Conservation (phyloP, 2,888 invertebrate species). For the Frankliniella intonsa region DNA sequence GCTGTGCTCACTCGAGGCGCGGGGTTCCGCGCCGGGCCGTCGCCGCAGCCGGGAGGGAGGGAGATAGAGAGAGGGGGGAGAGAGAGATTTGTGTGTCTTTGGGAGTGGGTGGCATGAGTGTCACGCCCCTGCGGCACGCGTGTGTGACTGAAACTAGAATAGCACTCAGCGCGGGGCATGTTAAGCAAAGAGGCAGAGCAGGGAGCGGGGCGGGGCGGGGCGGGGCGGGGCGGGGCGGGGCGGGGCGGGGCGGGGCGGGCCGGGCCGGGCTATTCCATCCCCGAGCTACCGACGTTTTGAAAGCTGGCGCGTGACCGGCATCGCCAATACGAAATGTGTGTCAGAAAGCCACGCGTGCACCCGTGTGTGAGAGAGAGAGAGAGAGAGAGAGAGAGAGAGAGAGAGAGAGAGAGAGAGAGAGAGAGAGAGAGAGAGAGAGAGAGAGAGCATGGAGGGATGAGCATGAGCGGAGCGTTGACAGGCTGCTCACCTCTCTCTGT, state of each 20-base stretch:
- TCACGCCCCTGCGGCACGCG: too few species aligned
- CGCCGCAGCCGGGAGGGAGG: too few species aligned
- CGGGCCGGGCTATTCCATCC: background rate
- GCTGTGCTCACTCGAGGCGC: too few species aligned
- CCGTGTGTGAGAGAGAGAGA: background rate
- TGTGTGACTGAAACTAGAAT: too few species aligned
- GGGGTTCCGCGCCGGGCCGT: too few species aligned
- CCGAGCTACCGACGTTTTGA: background rate
- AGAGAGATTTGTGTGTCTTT: too few species aligned
- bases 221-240: background rate
- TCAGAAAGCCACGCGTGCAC: background rate
- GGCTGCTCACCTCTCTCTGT: background rate
- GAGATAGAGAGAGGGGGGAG: too few species aligned
- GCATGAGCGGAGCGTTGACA: background rate
- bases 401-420: conserved; percentile 1
- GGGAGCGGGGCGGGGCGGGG: background rate
- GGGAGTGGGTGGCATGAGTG: too few species aligned
- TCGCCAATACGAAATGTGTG: background rate
- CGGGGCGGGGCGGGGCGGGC: background rate
- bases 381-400: conserved; percentile 1
- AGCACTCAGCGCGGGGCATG: too few species aligned
- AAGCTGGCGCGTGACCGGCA: background rate
- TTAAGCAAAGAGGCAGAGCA: too few species aligned
- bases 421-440: background rate
- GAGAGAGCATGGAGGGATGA: background rate